A percentile compares a stretch with the other conserved stretches of the same genome.
These are phyloP conservation scores for Nomada hirtipes DNA, from an alignment of 2,888 invertebrate species.

Conservation along the genomic window DNA sequence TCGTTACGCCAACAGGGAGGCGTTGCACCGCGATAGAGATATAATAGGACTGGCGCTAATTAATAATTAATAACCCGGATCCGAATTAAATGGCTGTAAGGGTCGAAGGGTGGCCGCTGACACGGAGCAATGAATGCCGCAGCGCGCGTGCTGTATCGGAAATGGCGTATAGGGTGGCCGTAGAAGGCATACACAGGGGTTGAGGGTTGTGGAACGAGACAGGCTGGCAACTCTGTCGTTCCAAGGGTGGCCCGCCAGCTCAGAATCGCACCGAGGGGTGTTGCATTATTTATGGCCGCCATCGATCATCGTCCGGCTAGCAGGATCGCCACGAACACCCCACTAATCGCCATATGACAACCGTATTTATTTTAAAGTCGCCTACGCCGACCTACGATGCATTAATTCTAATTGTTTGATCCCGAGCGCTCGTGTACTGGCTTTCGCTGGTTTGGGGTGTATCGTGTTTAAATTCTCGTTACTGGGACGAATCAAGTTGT, in stretches of 20 bases:
- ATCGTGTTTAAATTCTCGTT: constrained; percentile 48
- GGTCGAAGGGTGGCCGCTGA: constrained; percentile 77
- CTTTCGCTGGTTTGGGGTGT: constrained; percentile 11
- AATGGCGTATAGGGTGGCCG: constrained; percentile 75
- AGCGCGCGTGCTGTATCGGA: constrained; percentile 76
- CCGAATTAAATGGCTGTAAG: constrained; percentile 82
- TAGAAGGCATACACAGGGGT: constrained; percentile 51
- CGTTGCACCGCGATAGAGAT: constrained; percentile 81
- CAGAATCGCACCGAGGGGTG: constrained; percentile 77
- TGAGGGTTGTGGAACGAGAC: constrained; percentile 58
- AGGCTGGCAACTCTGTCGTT: constrained; percentile 71
- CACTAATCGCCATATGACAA: constrained; percentile 84
- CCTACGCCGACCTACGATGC: constrained; percentile 78
- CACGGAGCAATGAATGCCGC: constrained; percentile 73
- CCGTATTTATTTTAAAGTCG: constrained; percentile 83
- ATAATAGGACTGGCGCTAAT: constrained; percentile 82
- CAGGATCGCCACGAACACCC: constrained; percentile 78
- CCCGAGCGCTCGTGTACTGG: constrained; percentile 26
- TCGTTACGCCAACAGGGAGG: constrained; percentile 72
- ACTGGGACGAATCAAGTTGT: background rate
- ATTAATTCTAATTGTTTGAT: constrained; percentile 82
- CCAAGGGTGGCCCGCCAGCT: constrained; percentile 77
- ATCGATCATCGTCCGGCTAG: constrained; percentile 83
- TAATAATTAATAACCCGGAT: constrained; percentile 84
- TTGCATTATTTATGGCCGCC: constrained; percentile 83